Evolutionary conservation across 2,888 invertebrate species (phyloP), one percentile per base, ranked within the genome.

Genomic region (Stegophylla sp.): DNA sequence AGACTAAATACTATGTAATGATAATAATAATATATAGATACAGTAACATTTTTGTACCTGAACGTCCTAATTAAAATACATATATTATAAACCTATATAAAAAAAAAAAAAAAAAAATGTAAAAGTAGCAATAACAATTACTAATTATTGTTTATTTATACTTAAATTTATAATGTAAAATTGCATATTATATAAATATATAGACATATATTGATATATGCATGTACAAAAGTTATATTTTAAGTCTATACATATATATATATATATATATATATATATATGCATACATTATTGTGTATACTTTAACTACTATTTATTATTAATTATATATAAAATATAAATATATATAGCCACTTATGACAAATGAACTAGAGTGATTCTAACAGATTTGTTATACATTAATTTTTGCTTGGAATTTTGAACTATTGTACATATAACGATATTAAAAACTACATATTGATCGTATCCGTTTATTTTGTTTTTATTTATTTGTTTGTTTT

Each of bases 31-130:
- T n/a, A n/a, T n/a, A n/a, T n/a, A 61, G 59, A 45, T 28, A 41
- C 76, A 76, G 66, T 56, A 53, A 76, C 76, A 76, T 56, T 73
- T 76, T 77, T 77, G 69, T 77, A 77, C 77, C 69, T 77, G 77
- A 77, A 77, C 41, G 45, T 69, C 77, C 59, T 77, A 69, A 69
- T n/a, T n/a, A n/a, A n/a, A n/a, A n/a, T n/a, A n/a, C n/a, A n/a
- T n/a, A n/a, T n/a, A n/a, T n/a, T n/a, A n/a, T n/a, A n/a, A n/a
- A n/a, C n/a, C n/a, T n/a, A n/a, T n/a, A n/a, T n/a, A n/a, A 34
- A 7, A 20, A 67, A 53, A 61, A 20, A 17, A 67, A 28, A 69
- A 51, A 26, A 28, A 53, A 56, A 20, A 1, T 59, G 59, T 74
- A 74, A 63, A 17, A 51, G 48, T 75, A 73, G 73, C 53, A 26